Evolutionary conservation across 1,140 invertebrate species (phyloP), one percentile per base, ranked within the genome.

Genomic region (Stegodyphus dumicola): DNA sequence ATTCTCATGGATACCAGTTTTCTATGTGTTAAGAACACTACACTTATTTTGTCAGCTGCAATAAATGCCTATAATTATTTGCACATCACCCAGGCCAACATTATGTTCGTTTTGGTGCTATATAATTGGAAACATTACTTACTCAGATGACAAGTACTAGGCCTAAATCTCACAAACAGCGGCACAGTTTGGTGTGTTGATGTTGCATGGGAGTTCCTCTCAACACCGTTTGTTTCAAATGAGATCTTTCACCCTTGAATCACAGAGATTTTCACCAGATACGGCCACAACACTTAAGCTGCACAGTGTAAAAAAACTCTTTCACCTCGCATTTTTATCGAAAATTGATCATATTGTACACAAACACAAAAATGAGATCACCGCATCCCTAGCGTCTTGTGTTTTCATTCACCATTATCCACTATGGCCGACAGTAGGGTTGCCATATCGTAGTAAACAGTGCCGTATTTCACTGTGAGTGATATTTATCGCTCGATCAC

Each of bases 351-450:
- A 80, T 53, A 53, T 78, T 69, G 49, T 5, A 52, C 18, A 33
- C 6, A 78, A 66, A 60, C 51, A n/a, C n/a, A 56, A 18, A 51
- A 15, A 60, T 60, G 17, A 56, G 65, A 71, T 71, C 67, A 80
- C 77, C 53, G 67, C 77, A 80, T 80, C 77, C 15, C 51, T 60
- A 80, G 77, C 53, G 67, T 80, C 67, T 71, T 60, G 56, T 80
- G 77, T 80, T 80, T 80, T 80, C 77, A 80, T 80, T 80, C 77
- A 80, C 53, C 67, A 71, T 69, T 80, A 78, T 78, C 77, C 77
- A 78, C 77, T 78, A 80, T 80, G 77, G 77, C 77, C 77, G 77
- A 80, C 77, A 56, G 77, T 80, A 80, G 77, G 77, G 77, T 80
- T 80, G 67, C 67, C 33, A 6, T 56, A 60, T 67, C 67, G 54